A percentile compares a stretch with the other conserved stretches of the same genome.
phyloP scores from a whole-genome alignment of 2,113 vertebrate species.

The Baryphthengus martii region DNA sequence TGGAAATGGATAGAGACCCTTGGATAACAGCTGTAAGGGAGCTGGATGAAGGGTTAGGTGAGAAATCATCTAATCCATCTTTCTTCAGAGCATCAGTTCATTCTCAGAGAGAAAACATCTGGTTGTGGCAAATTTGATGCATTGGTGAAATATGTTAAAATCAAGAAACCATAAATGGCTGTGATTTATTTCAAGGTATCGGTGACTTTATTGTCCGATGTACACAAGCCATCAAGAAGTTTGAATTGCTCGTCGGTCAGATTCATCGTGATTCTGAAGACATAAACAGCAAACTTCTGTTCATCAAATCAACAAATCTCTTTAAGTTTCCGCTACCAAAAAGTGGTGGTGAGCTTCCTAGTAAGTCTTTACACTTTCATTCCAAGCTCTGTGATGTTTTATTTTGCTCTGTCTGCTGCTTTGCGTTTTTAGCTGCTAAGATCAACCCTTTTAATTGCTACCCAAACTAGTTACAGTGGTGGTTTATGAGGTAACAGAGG shows the following conservation, averaged over 20 bases:
- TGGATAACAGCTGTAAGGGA: background rate
- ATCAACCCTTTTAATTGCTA: background rate
- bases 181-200: constrained; percentile 75
- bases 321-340: constrained; percentile 78
- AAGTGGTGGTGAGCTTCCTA: constrained; percentile 72
- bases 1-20: background rate
- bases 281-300: constrained; percentile 76
- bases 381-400: background rate
- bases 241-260: constrained; percentile 84
- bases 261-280: constrained; percentile 83
- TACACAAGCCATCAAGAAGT: constrained; percentile 76
- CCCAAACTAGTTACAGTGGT: background rate
- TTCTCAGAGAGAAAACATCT: background rate
- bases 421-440: background rate
- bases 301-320: constrained; percentile 82
- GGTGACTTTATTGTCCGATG: constrained; percentile 79
- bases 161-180: background rate
- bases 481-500: background rate
- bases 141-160: background rate
- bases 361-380: constrained; percentile 63
- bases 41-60: background rate
- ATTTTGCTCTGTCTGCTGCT: background rate
- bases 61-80: background rate
- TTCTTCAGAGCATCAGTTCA: background rate
- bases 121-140: background rate